phyloP scores from a whole-genome alignment of 2,797 vertebrate species.

The Gadopsis bispinosus region DNA sequence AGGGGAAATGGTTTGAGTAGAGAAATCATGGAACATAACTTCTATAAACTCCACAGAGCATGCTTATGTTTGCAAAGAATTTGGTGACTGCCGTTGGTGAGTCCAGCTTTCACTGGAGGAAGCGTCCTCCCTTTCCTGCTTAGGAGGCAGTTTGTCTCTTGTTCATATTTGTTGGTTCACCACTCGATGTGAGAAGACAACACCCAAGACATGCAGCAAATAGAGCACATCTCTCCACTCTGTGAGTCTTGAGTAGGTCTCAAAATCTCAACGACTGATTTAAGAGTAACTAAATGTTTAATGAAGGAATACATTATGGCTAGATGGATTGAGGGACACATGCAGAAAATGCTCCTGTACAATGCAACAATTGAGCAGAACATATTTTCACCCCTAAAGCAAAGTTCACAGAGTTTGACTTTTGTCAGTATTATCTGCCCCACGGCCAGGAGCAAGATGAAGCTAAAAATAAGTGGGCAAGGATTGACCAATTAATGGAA shows the following conservation, averaged over 20 bases:
- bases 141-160: neutral
- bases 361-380: neutral
- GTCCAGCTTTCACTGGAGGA: neutral
- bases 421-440: neutral
- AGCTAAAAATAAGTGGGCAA: neutral
- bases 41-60: neutral
- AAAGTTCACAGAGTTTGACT: slow-evolving; percentile 16
- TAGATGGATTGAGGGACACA: neutral
- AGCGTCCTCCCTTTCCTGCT: neutral
- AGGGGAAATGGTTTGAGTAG: neutral
- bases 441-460: neutral
- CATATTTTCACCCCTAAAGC: neutral
- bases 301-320: neutral
- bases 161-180: neutral
- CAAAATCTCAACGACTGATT: neutral
- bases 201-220: neutral
- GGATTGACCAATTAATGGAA: neutral
- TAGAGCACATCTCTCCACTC: neutral
- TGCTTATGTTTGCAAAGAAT: slow-evolving; percentile 6
- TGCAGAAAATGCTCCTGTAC: neutral
- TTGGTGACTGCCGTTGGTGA: slow-evolving; percentile 2
- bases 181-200: neutral
- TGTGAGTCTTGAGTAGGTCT: neutral
- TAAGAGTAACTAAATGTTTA: neutral
- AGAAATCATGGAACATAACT: neutral